These are phyloP conservation scores for Mechanitis mazaeus DNA, from an alignment of 2,888 invertebrate species.

Conservation along the genomic window DNA sequence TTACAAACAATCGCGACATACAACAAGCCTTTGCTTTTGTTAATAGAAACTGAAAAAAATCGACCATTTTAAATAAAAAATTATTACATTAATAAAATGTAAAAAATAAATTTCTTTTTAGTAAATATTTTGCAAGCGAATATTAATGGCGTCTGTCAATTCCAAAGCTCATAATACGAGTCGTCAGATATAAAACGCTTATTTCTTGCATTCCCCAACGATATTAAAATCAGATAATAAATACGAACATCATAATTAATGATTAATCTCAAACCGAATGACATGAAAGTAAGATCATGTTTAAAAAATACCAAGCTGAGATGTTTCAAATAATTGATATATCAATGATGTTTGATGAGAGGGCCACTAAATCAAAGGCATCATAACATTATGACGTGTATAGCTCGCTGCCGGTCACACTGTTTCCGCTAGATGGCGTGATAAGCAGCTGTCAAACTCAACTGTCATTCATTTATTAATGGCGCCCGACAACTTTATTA, in stretches of 20 bases:
- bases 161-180: constrained; percentile 14
- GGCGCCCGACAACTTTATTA: constrained; percentile 52
- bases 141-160: constrained; percentile 4
- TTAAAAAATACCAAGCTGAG: constrained; percentile 67
- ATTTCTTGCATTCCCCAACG: constrained; percentile 28
- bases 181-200: constrained; percentile 15
- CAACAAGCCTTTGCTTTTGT: constrained; percentile 31
- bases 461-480: constrained; percentile 74
- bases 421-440: constrained; percentile 72
- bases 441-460: constrained; percentile 70
- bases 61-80: constrained; percentile 5
- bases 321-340: constrained; percentile 73
- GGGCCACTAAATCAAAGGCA: constrained; percentile 69
- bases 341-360: constrained; percentile 67
- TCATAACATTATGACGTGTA: constrained; percentile 72
- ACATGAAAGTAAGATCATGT: constrained; percentile 73
- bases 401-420: constrained; percentile 58
- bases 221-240: constrained; percentile 65
- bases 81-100: neutral
- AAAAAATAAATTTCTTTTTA: neutral
- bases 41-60: constrained; percentile 22
- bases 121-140: neutral
- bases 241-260: constrained; percentile 66
- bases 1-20: constrained; percentile 62
- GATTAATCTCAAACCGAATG: constrained; percentile 65